These are phyloP conservation scores for Seira sanloemensis DNA, from an alignment of 2,888 invertebrate genomes.

Conservation along the genomic window DNA sequence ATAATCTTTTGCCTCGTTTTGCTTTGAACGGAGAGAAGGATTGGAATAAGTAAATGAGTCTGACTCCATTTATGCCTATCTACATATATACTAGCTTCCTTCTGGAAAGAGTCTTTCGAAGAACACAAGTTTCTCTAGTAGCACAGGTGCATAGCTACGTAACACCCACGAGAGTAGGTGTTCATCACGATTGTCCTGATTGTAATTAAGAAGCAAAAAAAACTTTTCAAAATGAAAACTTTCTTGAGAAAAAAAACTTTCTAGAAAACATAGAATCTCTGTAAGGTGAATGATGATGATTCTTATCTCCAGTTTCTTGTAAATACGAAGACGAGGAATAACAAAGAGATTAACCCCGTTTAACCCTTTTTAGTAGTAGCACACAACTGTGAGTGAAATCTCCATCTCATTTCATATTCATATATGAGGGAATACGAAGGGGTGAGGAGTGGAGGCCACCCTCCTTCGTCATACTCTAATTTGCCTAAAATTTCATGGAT, in stretches of 20 bases:
- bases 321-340: not conserved
- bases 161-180: not conserved
- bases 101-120: no score
- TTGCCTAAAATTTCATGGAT: not conserved
- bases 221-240: not conserved
- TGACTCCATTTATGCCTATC: no score
- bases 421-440: no score
- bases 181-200: not conserved
- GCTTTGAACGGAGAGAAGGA: no score
- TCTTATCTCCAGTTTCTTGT: not conserved
- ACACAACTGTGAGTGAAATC: not conserved
- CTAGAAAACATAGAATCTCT: not conserved
- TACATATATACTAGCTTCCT: no score
- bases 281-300: not conserved
- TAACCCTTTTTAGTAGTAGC: not conserved
- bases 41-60: not conserved
- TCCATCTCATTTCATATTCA: no score
- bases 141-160: not conserved
- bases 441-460: not conserved
- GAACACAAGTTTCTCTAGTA: no score
- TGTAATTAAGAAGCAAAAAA: constrained; percentile 11
- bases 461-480: not conserved
- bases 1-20: no score
- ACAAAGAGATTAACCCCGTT: constrained; percentile 11
- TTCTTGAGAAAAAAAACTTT: not conserved